Percentiles rank a stretch among this genome's conserved stretches.
These are phyloP conservation scores for Brachionus sp. DNA, from an alignment of 1,140 invertebrate genomes.

Conservation along the genomic window DNA sequence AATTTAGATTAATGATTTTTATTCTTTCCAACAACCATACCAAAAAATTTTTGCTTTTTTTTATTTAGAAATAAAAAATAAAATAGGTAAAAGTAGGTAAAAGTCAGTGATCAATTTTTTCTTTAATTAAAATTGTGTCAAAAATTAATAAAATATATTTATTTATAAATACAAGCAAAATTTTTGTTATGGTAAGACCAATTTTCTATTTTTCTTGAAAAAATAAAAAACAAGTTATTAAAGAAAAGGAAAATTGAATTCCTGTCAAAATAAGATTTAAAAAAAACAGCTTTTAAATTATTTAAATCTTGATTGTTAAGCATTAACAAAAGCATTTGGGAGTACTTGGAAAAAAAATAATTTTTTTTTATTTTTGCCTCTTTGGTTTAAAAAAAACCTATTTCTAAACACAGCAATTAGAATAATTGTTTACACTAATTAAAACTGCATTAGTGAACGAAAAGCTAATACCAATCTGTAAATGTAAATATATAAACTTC, in stretches of 20 bases:
- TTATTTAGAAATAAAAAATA: too few relatives aligned
- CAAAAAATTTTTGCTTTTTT: too few relatives aligned
- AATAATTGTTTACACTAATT: slow-evolving; percentile 18
- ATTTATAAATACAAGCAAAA: too few relatives aligned
- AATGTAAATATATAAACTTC: slow-evolving; percentile 12
- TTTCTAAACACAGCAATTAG: not conserved
- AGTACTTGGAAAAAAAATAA: not conserved
- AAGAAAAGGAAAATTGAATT: not conserved
- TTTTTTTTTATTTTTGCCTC: not conserved
- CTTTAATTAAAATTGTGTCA: too few relatives aligned
- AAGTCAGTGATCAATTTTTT: too few relatives aligned
- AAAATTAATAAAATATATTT: too few relatives aligned
- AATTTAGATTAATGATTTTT: too few relatives aligned
- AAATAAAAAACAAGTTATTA: not conserved
- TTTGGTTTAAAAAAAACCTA: not conserved
- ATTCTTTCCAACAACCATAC: too few relatives aligned
- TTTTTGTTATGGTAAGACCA: not conserved
- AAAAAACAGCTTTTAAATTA: not conserved
- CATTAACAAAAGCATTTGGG: too few relatives aligned
- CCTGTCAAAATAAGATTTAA: not conserved
- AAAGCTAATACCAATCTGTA: not conserved
- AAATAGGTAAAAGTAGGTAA: too few relatives aligned
- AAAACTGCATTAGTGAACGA: not conserved
- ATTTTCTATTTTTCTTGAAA: not conserved
- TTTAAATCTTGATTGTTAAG: not conserved